These are phyloP conservation scores for Rhagologus leucostigma DNA, from an alignment of 2,113 vertebrate species.

Conservation along the genomic window DNA sequence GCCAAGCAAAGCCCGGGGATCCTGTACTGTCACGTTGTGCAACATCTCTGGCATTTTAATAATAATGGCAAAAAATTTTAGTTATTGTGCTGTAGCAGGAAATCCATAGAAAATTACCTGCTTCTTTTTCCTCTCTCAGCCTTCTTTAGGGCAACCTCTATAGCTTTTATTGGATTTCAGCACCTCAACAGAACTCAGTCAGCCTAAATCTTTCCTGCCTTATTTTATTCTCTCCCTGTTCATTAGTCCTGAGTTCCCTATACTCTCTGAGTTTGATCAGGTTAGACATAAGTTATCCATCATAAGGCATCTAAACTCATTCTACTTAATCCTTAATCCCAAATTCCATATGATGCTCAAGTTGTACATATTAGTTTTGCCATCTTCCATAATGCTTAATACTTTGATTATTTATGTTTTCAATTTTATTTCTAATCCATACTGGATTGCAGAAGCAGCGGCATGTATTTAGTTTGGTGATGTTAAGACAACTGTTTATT, in stretches of 20 bases:
- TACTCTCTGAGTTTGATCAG: not conserved
- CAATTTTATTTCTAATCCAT: not conserved
- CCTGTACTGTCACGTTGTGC: not conserved
- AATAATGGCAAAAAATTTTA: not conserved
- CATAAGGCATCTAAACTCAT: not conserved
- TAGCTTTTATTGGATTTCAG: not conserved
- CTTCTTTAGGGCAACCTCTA: not conserved
- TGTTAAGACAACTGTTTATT: not conserved
- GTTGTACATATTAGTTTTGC: not conserved
- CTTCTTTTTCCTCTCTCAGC: not conserved
- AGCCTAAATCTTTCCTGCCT: not conserved
- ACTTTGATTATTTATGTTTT: not conserved
- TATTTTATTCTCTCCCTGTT: not conserved
- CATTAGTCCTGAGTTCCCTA: not conserved
- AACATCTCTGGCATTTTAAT: not conserved
- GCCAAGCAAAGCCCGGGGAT: not conserved
- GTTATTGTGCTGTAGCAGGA: not conserved
- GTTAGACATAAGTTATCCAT: not conserved
- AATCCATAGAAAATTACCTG: not conserved
- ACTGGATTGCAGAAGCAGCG: not conserved
- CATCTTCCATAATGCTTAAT: not conserved
- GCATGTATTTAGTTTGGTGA: not conserved
- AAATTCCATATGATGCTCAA: not conserved
- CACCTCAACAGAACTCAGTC: not conserved
- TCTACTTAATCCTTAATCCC: not conserved